A percentile compares a stretch with the other conserved stretches of the same genome.
Evolutionary conservation across 2,888 invertebrate genomes (phyloP).

Genomic region (Tribolium freemani): DNA sequence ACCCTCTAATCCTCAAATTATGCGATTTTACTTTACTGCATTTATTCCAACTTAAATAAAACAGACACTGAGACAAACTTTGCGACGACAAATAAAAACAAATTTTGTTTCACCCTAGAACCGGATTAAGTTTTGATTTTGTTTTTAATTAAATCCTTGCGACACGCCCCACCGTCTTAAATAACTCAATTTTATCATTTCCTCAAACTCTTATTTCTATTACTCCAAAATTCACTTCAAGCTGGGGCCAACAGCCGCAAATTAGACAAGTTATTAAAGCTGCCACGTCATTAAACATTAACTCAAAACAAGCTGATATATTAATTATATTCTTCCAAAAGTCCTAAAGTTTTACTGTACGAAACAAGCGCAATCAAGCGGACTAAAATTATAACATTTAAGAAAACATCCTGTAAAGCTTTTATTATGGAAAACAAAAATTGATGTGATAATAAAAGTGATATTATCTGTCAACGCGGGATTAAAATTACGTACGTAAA

Average conservation of each 20-base stretch:
- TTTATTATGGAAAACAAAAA: conserved; percentile 1
- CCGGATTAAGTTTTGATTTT: conserved; percentile 32
- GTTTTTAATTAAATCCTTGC: conserved; percentile 31
- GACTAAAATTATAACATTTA: neutral
- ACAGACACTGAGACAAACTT: conserved; percentile 22
- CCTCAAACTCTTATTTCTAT: conserved; percentile 24
- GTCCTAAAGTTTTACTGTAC: too few species aligned
- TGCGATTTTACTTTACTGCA: conserved; percentile 34
- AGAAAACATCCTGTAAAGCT: neutral
- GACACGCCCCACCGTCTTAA: conserved; percentile 15
- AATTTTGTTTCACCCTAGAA: conserved; percentile 19
- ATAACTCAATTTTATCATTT: conserved; percentile 30
- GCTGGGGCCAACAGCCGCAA: too few species aligned
- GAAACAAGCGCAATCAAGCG: too few species aligned
- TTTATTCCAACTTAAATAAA: conserved; percentile 27
- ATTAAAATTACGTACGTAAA: conserved; percentile 9
- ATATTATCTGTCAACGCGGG: neutral
- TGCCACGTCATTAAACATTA: too few species aligned
- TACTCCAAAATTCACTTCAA: conserved; percentile 16
- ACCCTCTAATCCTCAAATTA: conserved; percentile 33
- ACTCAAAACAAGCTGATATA: too few species aligned
- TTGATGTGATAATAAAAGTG: conserved; percentile 1
- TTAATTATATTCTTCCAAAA: too few species aligned
- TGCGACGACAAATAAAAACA: conserved; percentile 27
- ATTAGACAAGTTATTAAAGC: too few species aligned